A percentile compares a stretch with the other conserved stretches of the same genome.
Conservation (phyloP, 2,797 vertebrate genomes). For the Catamblyrhynchus diadema region DNA sequence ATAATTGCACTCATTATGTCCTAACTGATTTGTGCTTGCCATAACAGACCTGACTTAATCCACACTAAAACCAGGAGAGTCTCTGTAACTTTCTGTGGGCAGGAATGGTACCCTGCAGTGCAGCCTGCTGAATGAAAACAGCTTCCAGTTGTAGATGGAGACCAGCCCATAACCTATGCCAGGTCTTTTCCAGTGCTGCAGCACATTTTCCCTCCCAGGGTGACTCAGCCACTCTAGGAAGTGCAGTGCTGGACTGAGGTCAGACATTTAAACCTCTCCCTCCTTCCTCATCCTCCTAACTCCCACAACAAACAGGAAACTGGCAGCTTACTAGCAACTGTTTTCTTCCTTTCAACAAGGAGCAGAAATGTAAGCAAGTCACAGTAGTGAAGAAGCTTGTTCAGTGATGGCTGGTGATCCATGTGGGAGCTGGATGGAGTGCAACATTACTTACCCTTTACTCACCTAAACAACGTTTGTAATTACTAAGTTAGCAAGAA, state of each 20-base stretch:
- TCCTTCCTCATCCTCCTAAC: background rate
- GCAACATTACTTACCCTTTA: background rate
- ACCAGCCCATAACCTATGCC: background rate
- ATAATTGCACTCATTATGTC: background rate
- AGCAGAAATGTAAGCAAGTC: background rate
- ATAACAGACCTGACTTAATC: background rate
- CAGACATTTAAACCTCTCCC: background rate
- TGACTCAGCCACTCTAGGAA: constrained; percentile 35
- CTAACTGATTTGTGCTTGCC: background rate
- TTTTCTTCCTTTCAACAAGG: background rate
- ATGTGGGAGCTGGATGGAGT: background rate
- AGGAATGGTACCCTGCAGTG: background rate
- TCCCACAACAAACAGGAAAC: background rate
- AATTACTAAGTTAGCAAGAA: background rate
- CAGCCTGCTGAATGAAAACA: background rate
- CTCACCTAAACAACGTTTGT: background rate
- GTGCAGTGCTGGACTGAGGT: background rate
- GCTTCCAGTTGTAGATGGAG: background rate
- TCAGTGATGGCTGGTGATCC: background rate
- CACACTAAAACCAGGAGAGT: background rate
- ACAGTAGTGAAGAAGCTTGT: background rate
- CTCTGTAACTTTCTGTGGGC: background rate
- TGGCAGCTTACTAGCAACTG: background rate
- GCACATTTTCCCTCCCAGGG: background rate
- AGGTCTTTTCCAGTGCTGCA: background rate